Conservation (phyloP, 1,140 invertebrate species). For the Chelonus insularis region DNA sequence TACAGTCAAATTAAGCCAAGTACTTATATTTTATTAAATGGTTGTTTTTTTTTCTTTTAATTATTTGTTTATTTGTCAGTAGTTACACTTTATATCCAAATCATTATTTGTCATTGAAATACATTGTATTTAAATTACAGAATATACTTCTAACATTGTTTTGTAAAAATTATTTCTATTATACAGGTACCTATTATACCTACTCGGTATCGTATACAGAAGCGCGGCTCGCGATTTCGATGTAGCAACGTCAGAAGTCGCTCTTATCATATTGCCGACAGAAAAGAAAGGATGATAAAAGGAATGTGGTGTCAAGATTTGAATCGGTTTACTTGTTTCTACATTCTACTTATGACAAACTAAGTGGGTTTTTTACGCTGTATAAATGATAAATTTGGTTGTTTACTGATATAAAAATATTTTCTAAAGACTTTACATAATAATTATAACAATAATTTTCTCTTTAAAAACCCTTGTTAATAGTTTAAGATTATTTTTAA, state of each 20-base stretch:
- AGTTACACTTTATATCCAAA: neutral
- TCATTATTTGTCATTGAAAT: too few relatives aligned
- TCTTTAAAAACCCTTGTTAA: too few relatives aligned
- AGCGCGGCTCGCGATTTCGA: constrained; percentile 54
- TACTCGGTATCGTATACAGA: constrained; percentile 60
- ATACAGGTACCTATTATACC: constrained; percentile 61
- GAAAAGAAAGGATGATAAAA: constrained; percentile 30
- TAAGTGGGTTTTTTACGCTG: too few relatives aligned
- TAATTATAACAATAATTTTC: too few relatives aligned
- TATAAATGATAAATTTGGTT: too few relatives aligned
- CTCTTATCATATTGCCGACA: constrained; percentile 51
- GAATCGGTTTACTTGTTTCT: too few relatives aligned
- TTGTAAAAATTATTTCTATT: constrained; percentile 30
- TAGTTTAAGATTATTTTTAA: too few relatives aligned
- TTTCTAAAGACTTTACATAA: too few relatives aligned
- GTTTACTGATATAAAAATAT: too few relatives aligned
- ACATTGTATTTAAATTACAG: neutral
- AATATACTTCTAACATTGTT: constrained; percentile 17
- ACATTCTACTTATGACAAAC: too few relatives aligned
- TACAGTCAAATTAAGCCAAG: neutral
- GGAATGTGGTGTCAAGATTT: neutral
- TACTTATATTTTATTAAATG: neutral
- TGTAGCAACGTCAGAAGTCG: constrained; percentile 55
- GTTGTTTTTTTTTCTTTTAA: neutral
- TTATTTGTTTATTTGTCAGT: neutral